A percentile compares a stretch with the other conserved stretches of the same genome.
These are phyloP conservation scores for Saccostrea cuccullata DNA, from an alignment of 1,140 invertebrate species.

Conservation along the genomic window DNA sequence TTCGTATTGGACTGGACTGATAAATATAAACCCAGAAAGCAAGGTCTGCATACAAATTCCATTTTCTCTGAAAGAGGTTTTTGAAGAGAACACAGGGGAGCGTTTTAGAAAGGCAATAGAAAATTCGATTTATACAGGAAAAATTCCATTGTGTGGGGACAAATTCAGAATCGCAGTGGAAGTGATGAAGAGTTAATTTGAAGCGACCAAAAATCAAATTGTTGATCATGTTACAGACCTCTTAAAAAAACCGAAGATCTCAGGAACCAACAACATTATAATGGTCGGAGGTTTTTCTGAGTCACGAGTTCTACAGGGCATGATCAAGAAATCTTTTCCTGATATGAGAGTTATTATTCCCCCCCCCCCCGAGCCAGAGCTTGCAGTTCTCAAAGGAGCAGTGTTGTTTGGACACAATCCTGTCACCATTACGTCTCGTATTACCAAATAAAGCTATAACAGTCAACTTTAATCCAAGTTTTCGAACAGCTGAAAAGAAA, in stretches of 20 bases:
- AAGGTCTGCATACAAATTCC: constrained; percentile 57
- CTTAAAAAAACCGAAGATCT: constrained; percentile 41
- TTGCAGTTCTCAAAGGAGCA: too few relatives aligned
- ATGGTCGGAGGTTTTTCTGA: too few relatives aligned
- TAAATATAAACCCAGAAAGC: too few relatives aligned
- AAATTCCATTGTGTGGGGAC: constrained; percentile 33
- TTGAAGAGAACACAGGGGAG: constrained; percentile 52
- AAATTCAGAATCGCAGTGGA: constrained; percentile 44
- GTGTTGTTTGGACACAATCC: too few relatives aligned
- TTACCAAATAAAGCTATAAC: constrained; percentile 55
- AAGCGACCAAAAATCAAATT: constrained; percentile 51
- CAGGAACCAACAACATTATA: too few relatives aligned
- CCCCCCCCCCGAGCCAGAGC: too few relatives aligned
- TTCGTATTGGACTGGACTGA: too few relatives aligned
- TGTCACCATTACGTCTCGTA: constrained; percentile 47
- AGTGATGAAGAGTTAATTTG: too few relatives aligned
- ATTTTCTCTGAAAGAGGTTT: constrained; percentile 49
- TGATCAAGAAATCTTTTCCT: too few relatives aligned
- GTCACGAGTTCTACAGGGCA: too few relatives aligned
- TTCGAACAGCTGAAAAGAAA: constrained; percentile 48
- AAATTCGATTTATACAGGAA: constrained; percentile 36
- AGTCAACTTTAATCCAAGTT: constrained; percentile 42
- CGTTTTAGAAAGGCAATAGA: constrained; percentile 41
- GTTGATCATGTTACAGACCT: constrained; percentile 55
- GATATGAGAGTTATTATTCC: too few relatives aligned